Evolutionary conservation across 2,888 invertebrate species (phyloP).

Genomic region (Aspidapion aeneum): DNA sequence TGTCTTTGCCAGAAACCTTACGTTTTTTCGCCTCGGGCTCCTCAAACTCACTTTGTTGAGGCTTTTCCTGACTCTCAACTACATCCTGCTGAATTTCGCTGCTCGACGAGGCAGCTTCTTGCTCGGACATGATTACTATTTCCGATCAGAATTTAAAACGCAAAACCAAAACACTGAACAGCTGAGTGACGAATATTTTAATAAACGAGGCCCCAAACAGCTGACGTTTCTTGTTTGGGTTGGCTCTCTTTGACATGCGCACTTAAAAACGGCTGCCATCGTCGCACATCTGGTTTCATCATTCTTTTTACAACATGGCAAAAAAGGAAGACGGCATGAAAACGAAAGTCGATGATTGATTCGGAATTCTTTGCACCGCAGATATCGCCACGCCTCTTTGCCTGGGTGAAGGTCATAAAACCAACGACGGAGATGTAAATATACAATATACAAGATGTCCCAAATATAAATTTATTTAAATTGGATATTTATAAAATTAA

Average conservation of each 20-base stretch:
- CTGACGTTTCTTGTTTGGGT: conserved; percentile 32
- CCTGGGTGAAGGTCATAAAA: background rate
- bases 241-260: background rate
- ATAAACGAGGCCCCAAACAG: conserved; percentile 35
- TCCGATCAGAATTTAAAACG: conserved; percentile 9
- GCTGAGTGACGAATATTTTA: conserved; percentile 32
- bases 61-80: conserved; percentile 39
- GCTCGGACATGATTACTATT: conserved; percentile 42
- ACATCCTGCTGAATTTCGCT: conserved; percentile 38
- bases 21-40: conserved; percentile 46
- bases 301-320: background rate
- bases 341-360: background rate
- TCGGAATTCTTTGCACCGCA: background rate
- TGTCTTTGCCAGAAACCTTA: conserved; percentile 37
- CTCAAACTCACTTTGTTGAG: conserved; percentile 38
- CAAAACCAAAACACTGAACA: conserved; percentile 37
- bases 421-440: background rate
- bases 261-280: background rate
- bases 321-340: background rate
- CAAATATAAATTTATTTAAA: too few relatives aligned
- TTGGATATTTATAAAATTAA: too few relatives aligned
- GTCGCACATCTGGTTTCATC: background rate
- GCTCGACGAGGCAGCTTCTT: conserved; percentile 45
- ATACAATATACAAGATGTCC: background rate
- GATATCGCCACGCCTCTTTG: background rate